phyloP scores from a whole-genome alignment of 2,888 invertebrate genomes.

The Monopis laevigella region DNA sequence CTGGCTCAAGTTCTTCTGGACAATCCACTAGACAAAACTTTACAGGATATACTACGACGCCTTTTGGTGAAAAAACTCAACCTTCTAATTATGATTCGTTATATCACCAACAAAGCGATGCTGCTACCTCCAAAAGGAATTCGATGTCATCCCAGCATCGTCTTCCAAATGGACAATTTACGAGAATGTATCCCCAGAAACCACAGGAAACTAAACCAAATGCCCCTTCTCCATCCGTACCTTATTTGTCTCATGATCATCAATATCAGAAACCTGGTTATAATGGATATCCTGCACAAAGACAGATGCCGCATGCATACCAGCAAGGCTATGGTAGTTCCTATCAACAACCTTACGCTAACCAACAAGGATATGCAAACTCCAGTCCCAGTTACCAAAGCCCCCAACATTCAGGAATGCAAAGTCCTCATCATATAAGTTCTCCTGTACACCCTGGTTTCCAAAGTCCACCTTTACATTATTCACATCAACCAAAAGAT shows the following conservation, averaged over 20 bases:
- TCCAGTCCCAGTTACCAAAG: slow-evolving; percentile 50
- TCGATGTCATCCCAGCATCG: slow-evolving; percentile 45
- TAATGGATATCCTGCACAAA: slow-evolving; percentile 50
- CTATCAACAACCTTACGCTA: slow-evolving; percentile 42
- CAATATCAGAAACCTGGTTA: slow-evolving; percentile 54
- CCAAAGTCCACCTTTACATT: slow-evolving; percentile 42
- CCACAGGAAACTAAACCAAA: slow-evolving; percentile 32
- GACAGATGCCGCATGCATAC: slow-evolving; percentile 42
- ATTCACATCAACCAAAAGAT: slow-evolving; percentile 41
- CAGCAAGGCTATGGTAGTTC: slow-evolving; percentile 40
- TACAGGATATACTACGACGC: slow-evolving; percentile 46
- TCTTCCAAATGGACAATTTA: slow-evolving; percentile 47
- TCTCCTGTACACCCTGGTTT: slow-evolving; percentile 46
- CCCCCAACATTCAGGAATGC: slow-evolving; percentile 50
- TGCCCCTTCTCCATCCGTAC: slow-evolving; percentile 32
- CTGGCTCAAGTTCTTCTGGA: slow-evolving; percentile 58
- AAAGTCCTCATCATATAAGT: slow-evolving; percentile 47
- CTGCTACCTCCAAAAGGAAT: slow-evolving; percentile 44
- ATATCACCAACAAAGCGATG: slow-evolving; percentile 49
- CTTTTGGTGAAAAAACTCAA: slow-evolving; percentile 18
- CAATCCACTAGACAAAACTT: slow-evolving; percentile 57
- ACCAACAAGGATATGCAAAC: slow-evolving; percentile 44
- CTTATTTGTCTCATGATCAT: slow-evolving; percentile 55
- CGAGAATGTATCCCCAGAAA: slow-evolving; percentile 39
- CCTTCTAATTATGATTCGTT: slow-evolving; percentile 47